A percentile compares a stretch with the other conserved stretches of the same genome.
Conservation (phyloP, 2,888 invertebrate species). For the Enchytraeus crypticus region DNA sequence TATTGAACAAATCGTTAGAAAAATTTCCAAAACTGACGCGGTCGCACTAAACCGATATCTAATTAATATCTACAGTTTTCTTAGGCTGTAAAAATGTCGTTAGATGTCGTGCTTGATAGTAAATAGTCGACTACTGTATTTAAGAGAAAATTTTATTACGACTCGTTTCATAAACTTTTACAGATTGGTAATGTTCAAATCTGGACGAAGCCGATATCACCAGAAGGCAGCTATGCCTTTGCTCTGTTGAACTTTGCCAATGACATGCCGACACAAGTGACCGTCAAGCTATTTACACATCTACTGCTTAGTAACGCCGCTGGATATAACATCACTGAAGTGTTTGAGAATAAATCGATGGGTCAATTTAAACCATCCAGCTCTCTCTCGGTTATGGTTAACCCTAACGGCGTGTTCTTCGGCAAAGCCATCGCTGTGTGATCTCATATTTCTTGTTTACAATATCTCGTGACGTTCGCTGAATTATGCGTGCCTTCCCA, state of each 20-base stretch:
- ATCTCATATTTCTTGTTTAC: too few relatives aligned
- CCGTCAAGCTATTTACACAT: constrained; percentile 18
- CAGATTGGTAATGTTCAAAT: constrained; percentile 65
- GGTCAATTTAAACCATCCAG: constrained; percentile 29
- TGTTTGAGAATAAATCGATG: constrained; percentile 31
- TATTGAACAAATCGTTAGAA: too few relatives aligned
- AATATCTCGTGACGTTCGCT: too few relatives aligned
- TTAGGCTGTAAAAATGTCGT: neutral
- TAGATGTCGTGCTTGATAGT: neutral
- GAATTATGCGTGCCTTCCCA: too few relatives aligned
- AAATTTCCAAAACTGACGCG: too few relatives aligned
- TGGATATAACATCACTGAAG: constrained; percentile 38
- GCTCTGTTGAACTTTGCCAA: constrained; percentile 35
- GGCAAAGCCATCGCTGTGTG: constrained; percentile 19
- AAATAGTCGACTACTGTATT: neutral
- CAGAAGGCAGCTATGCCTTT: constrained; percentile 37
- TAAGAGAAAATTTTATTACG: neutral
- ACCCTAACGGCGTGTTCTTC: constrained; percentile 28
- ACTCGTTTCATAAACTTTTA: neutral
- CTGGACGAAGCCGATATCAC: constrained; percentile 63
- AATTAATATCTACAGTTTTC: neutral
- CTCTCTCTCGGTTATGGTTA: constrained; percentile 22
- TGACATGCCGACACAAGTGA: constrained; percentile 30
- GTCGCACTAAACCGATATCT: neutral
- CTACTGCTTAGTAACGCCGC: constrained; percentile 29